A percentile compares a stretch with the other conserved stretches of the same genome.
Evolutionary conservation across 2,113 vertebrate species (phyloP).

Genomic region (Puma concolor): DNA sequence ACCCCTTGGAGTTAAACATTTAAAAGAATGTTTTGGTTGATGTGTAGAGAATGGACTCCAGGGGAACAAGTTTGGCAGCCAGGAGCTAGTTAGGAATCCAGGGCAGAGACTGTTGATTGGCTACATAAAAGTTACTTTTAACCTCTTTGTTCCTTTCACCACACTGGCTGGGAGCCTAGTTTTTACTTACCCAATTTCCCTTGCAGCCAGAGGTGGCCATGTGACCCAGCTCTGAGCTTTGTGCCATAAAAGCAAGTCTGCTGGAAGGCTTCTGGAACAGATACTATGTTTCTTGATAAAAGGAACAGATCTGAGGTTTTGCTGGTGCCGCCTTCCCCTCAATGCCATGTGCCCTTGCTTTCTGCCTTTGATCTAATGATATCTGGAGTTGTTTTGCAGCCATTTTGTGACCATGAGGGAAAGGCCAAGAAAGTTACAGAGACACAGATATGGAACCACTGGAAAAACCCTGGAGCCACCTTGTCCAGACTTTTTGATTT

Average conservation of each 20-base stretch:
- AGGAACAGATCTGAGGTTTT: not conserved
- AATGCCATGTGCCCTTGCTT: not conserved
- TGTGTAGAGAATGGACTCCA: not conserved
- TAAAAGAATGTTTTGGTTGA: not conserved
- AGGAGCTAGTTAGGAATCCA: not conserved
- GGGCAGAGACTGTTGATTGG: not conserved
- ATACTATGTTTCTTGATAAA: not conserved
- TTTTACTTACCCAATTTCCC: not conserved
- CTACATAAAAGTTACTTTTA: not conserved
- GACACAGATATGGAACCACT: not conserved
- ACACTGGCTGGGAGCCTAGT: not conserved
- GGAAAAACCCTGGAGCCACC: not conserved
- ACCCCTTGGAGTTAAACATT: not conserved
- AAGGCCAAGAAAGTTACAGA: not conserved
- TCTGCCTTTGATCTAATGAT: slow-evolving; percentile 3
- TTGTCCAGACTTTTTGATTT: not conserved
- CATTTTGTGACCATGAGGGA: not conserved
- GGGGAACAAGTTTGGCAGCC: not conserved
- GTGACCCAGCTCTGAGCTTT: not conserved
- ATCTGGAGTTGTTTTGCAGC: not conserved
- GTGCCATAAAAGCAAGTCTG: not conserved
- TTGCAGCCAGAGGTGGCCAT: not conserved
- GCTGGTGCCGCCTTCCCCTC: not conserved
- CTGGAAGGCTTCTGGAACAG: not conserved
- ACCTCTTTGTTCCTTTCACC: not conserved